These are phyloP conservation scores for Drosophila triauraria DNA, from an alignment of 1,140 invertebrate genomes.

Conservation along the genomic window DNA sequence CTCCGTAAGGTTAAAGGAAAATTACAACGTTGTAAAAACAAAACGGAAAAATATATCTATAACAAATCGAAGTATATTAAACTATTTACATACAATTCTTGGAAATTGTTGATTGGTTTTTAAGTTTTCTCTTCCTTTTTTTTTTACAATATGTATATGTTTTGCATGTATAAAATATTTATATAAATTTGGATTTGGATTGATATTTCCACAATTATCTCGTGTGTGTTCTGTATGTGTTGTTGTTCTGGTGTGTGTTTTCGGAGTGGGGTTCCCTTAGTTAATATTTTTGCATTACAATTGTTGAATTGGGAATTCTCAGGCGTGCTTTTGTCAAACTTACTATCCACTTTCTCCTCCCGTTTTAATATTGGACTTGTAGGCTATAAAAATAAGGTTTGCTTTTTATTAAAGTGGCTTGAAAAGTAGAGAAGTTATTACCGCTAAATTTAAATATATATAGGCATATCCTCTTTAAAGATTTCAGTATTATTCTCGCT, in stretches of 20 bases:
- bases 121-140: conserved; percentile 30
- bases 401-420: conserved; percentile 63
- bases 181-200: conserved; percentile 65
- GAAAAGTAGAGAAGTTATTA: conserved; percentile 62
- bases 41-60: conserved; percentile 32
- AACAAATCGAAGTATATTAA: conserved; percentile 65
- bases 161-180: conserved; percentile 78
- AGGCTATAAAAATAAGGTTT: conserved; percentile 57
- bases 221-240: conserved; percentile 39
- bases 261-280: conserved; percentile 49
- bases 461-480: conserved; percentile 44
- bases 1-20: conserved; percentile 14
- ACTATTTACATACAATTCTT: conserved; percentile 75
- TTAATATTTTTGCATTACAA: conserved; percentile 55
- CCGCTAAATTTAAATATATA: conserved; percentile 61
- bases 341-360: conserved; percentile 19
- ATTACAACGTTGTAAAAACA: conserved; percentile 19
- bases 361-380: conserved; percentile 24
- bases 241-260: conserved; percentile 35
- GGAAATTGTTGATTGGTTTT: conserved; percentile 45
- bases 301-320: conserved; percentile 63
- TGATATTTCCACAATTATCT: conserved; percentile 73
- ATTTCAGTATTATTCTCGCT: conserved; percentile 52
- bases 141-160: conserved; percentile 65
- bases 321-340: conserved; percentile 63